Evolutionary conservation across 2,113 vertebrate genomes (phyloP), one percentile per base, ranked within the genome.

Genomic region (Asarcornis scutulata): DNA sequence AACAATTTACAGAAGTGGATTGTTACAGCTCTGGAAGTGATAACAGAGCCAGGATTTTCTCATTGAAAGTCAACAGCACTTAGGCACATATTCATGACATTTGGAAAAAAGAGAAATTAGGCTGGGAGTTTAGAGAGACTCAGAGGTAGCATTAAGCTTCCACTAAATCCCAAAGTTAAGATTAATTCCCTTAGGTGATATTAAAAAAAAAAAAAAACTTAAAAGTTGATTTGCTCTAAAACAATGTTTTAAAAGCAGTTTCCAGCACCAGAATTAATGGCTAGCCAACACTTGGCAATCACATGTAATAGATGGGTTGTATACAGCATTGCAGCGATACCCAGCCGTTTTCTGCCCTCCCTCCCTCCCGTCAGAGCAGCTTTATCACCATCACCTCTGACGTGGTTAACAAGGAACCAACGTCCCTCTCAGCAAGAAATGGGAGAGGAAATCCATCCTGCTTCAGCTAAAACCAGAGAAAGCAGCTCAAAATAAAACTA

Each of bases 61-160:
- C 36, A 32, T 12, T 26, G 55, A n/a, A 88, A 88, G 36, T 80
- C 94, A 94, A 86, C 75, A 94, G 79, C 90, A 77, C 85, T 94
- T 83, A 46, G 38, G 62, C 29, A 55, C 14, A 44, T 63, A 81
- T 71, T 88, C 83, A 42, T 75, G 64, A 74, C 64, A 71, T 67
- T 90, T 46, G 36, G 17, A 40, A 58, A 74, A 80, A 83, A 74
- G 46, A 87, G 11, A 89, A 83, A 81, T 81, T 66, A 56, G 68
- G 8, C 80, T 86, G 74, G 60, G 69, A 92, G 42, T 84, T 91
- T 10, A 83, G 85, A 77, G 48, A 86, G 14, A n/a, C 60, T 72
- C 81, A 86, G 78, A 91, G 63, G 90, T n/a, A 91, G 44, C 55
- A 84, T 93, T 81, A 78, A 56, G 48, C 11, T 90, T 72, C 86